These are phyloP conservation scores for Styela clava DNA, from an alignment of 23 tunicate species.

Conservation along the genomic window DNA sequence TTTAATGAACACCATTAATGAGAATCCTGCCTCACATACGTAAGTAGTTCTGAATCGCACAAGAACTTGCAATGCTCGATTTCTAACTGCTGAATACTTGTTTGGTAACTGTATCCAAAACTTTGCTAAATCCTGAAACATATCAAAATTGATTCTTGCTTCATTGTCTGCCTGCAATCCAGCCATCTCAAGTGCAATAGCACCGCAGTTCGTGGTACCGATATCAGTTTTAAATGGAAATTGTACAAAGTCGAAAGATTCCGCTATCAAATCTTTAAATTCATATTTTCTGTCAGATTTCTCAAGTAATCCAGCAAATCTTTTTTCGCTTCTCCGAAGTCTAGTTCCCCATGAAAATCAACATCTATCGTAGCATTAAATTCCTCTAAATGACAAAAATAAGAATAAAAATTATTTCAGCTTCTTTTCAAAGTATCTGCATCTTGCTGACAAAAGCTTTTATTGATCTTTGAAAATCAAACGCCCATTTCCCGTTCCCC, in stretches of 20 bases:
- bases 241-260: slow-evolving; percentile 25
- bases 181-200: slow-evolving; percentile 33
- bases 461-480: slow-evolving; percentile 34
- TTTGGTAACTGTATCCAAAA: slow-evolving; percentile 25
- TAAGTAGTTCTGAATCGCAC: slow-evolving; percentile 36
- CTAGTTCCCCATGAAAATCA: slow-evolving; percentile 31
- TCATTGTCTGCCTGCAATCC: slow-evolving; percentile 38
- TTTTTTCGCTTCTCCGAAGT: too few species aligned
- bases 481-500: too few species aligned
- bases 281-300: not conserved
- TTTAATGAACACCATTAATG: too few species aligned
- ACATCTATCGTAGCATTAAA: slow-evolving; percentile 31
- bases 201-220: slow-evolving; percentile 26
- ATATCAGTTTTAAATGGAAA: slow-evolving; percentile 32
- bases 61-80: slow-evolving; percentile 32
- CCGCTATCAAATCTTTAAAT: slow-evolving; percentile 30
- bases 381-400: slow-evolving; percentile 35
- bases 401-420: slow-evolving; percentile 26
- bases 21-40: slow-evolving; percentile 37
- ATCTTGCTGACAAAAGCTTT: slow-evolving; percentile 30
- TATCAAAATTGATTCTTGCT: slow-evolving; percentile 31
- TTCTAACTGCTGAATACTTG: slow-evolving; percentile 12
- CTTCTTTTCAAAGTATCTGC: slow-evolving; percentile 36
- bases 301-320: too few species aligned
- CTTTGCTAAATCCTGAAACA: too few species aligned